Evolutionary conservation across 2,797 vertebrate species (phyloP).

Genomic region (Myoxocephalus aenaeus): DNA sequence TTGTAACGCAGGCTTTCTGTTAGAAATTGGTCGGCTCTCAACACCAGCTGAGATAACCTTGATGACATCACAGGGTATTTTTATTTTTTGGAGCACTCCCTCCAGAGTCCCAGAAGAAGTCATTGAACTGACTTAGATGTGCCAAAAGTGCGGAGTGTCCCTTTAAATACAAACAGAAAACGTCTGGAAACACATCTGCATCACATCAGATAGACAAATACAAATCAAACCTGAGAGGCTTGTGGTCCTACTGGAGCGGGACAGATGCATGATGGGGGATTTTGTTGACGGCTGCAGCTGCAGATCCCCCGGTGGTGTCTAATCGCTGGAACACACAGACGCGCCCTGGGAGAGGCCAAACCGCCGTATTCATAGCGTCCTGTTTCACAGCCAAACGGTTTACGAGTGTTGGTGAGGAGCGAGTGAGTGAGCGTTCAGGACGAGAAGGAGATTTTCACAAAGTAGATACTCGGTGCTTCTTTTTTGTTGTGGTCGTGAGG

Average conservation of each 20-base stretch:
- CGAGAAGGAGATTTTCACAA: constrained; percentile 13
- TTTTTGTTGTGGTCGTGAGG: constrained; percentile 40
- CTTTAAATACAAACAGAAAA: not conserved
- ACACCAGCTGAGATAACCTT: not conserved
- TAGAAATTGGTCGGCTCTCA: not conserved
- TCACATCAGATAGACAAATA: not conserved
- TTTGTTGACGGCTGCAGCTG: constrained; percentile 22
- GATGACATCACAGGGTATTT: not conserved
- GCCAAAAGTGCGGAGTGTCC: not conserved
- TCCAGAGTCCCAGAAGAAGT: not conserved
- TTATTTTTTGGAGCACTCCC: no score
- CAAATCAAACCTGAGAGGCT: not conserved
- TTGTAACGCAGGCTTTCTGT: not conserved
- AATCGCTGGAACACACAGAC: constrained; percentile 38
- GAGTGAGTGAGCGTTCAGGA: not conserved
- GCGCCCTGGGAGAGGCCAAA: not conserved
- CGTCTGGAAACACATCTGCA: not conserved
- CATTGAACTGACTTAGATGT: not conserved
- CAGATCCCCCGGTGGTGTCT: constrained; percentile 21
- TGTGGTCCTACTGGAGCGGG: not conserved
- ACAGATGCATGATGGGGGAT: constrained; percentile 24
- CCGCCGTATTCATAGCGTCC: constrained; percentile 1
- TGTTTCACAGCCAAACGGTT: constrained; percentile 32
- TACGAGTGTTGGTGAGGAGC: not conserved
- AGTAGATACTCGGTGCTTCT: constrained; percentile 27